Conservation (phyloP, 2,113 vertebrate species). For the Ctenomys sociabilis region DNA sequence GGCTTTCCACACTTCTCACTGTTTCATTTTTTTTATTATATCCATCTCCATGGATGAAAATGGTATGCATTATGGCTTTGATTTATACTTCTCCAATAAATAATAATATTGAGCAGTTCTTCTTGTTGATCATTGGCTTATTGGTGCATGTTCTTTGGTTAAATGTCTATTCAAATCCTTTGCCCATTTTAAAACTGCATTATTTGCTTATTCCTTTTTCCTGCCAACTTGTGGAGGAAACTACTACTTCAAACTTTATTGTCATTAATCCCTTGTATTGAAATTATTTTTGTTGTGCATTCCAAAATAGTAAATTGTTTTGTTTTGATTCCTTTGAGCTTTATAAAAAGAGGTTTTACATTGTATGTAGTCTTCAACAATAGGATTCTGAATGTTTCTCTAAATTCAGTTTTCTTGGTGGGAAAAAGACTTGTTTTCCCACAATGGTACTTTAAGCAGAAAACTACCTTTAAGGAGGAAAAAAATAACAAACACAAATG, state of each 20-base stretch:
- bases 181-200: background rate
- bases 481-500: background rate
- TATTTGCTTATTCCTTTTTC: conserved; percentile 8
- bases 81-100: conserved; percentile 15
- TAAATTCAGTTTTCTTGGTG: conserved; percentile 3
- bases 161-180: conserved; percentile 1
- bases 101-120: background rate
- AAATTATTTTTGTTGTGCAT: background rate
- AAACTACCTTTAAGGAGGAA: background rate
- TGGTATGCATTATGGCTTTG: background rate
- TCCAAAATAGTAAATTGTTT: background rate
- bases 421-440: conserved; percentile 1
- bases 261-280: background rate
- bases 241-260: background rate
- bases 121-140: background rate
- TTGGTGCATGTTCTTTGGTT: background rate
- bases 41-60: background rate
- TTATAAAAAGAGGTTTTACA: conserved; percentile 5
- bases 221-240: background rate
- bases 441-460: conserved; percentile 1
- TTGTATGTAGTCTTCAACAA: background rate
- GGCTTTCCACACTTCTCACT: background rate
- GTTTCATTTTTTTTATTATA: background rate
- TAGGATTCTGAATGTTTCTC: background rate
- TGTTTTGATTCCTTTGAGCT: background rate